Evolutionary conservation across 2,888 invertebrate genomes (phyloP), one percentile per base, ranked within the genome.

Genomic region (Odontocolon sp.): DNA sequence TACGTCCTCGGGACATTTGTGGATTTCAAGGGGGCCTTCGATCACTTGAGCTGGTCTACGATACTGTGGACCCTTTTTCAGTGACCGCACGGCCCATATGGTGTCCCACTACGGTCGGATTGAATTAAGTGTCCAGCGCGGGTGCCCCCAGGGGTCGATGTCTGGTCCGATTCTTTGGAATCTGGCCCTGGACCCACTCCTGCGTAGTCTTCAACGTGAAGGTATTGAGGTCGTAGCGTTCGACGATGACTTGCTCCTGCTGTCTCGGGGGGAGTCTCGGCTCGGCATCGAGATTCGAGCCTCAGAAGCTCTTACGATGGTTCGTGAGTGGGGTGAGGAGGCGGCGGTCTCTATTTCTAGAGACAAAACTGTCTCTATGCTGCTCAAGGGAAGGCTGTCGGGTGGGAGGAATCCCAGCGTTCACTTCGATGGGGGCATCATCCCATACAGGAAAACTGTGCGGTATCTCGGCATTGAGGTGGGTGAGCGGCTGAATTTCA

Each of bases 1-100:
- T 52, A 52, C 2, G 52, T 31, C 8, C 28, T 52, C 0, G 52
- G 52, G 0, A 31, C 14, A n/a, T n/a, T n/a, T n/a, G n/a, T n/a
- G n/a, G n/a, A n/a, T n/a, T n/a, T n/a, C n/a, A n/a, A 52, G 52
- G 14, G 52, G 52, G 52, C 52, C 28, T 52, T 52, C 31, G 52
- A 52, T 23, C 14, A 52, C 23, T 28, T 52, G 28, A 52, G 52
- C 28, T 16, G 42, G 42, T 2, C 18, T 9, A 42, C 42, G 42
- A 42, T 42, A 5, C 16, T 42, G 8, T 16, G 16, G 42, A 42
- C 18, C 42, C 42, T 42, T 40, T 16, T 40, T 40, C 16, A 40
- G 40, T 4, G 40, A 5, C 16, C 16, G 40, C 2, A 2, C 14
- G 0, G 40, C 40, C 0, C 16, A 6, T 16, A 40, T 40, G 54